Conservation (phyloP, 2,113 vertebrate genomes). For the Lipophrys pholis region DNA sequence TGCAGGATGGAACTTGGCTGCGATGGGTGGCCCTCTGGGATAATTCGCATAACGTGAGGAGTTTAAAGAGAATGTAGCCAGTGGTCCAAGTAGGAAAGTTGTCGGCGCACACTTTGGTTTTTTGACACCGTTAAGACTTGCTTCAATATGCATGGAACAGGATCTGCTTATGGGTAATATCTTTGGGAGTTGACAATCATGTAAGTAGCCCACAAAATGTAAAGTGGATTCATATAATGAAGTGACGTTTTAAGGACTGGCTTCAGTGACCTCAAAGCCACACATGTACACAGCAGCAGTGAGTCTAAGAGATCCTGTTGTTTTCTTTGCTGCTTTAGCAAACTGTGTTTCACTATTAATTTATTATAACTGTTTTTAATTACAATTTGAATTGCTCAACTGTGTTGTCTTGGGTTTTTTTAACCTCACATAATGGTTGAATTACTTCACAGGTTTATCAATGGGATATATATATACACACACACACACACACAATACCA, state of each 20-base stretch:
- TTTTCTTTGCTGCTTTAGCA: constrained; percentile 71
- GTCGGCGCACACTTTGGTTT: constrained; percentile 50
- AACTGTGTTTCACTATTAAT: constrained; percentile 77
- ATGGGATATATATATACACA: too few relatives aligned
- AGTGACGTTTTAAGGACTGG: constrained; percentile 58
- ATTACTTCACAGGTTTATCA: too few relatives aligned
- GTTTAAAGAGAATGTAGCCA: constrained; percentile 38
- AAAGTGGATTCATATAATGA: constrained; percentile 46
- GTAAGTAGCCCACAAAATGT: constrained; percentile 52
- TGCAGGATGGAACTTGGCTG: constrained; percentile 34
- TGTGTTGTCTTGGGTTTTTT: neutral
- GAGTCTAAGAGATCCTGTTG: constrained; percentile 60
- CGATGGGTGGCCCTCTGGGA: constrained; percentile 51
- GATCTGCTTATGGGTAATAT: constrained; percentile 52
- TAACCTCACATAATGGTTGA: too few relatives aligned
- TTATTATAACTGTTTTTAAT: constrained; percentile 80
- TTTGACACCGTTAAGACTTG: constrained; percentile 49
- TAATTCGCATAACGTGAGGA: constrained; percentile 38
- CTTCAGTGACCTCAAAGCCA: constrained; percentile 56
- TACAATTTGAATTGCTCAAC: constrained; percentile 58
- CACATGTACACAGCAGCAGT: constrained; percentile 57
- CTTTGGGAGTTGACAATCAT: constrained; percentile 70
- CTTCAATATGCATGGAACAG: constrained; percentile 70
- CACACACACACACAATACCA: too few relatives aligned
- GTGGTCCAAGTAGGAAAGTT: constrained; percentile 34